These are phyloP conservation scores for rabbit (Oryctolagus cuniculus) DNA, from an alignment of 2,113 vertebrate genomes.

Conservation along the genomic window mOryCun1.1 NC_091439.1:26225001-26225500, in stretches of 20 bases:
- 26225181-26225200: background rate
- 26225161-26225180: background rate
- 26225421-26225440: conserved; percentile 40
- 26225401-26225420: background rate
- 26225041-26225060: background rate
- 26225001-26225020: background rate
- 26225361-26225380: background rate
- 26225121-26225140: background rate
- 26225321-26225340: background rate
- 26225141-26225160: too few relatives aligned
- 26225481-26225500: conserved; percentile 67
- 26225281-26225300: background rate
- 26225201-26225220: background rate
- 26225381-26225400: background rate
- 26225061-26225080: background rate
- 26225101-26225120: background rate
- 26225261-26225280: background rate
- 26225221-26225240: background rate
- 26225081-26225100: too few relatives aligned
- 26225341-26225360: background rate
- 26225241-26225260: background rate
- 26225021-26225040: background rate
- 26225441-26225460: conserved; percentile 29
- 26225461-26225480: conserved; percentile 78
- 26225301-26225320: background rate